Evolutionary conservation across 2,113 vertebrate species (phyloP).

Genomic region (Gopherus evgoodei): DNA sequence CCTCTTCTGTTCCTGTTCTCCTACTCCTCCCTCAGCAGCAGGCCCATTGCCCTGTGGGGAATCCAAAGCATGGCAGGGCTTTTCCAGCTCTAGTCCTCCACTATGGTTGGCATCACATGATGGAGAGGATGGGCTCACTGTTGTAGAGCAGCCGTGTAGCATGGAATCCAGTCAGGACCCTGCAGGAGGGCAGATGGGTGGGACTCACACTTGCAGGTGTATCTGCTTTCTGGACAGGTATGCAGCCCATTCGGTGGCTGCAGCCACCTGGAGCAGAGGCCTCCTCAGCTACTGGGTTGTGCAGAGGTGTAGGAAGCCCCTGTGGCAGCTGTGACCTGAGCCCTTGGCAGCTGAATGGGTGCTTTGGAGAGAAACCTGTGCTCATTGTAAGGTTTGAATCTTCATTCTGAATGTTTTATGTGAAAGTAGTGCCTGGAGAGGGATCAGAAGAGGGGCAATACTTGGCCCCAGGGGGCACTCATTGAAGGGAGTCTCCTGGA

Average conservation of each 20-base stretch:
- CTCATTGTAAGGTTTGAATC: too few relatives aligned
- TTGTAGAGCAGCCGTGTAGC: not conserved
- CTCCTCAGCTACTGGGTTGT: too few relatives aligned
- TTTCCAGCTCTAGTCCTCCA: not conserved
- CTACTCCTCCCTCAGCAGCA: too few relatives aligned
- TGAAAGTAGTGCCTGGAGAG: too few relatives aligned
- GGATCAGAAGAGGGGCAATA: not conserved
- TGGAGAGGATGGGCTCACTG: not conserved
- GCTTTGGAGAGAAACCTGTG: not conserved
- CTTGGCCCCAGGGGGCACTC: too few relatives aligned
- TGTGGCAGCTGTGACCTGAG: not conserved
- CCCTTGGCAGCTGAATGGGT: not conserved
- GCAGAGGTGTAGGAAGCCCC: not conserved
- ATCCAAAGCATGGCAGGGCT: not conserved
- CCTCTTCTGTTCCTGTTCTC: too few relatives aligned
- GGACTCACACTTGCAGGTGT: not conserved
- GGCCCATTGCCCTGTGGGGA: not conserved
- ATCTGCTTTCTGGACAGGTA: not conserved
- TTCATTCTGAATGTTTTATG: not conserved
- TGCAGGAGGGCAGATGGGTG: not conserved
- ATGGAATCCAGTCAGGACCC: not conserved
- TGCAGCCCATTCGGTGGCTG: not conserved
- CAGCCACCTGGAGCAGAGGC: not conserved
- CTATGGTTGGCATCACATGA: not conserved
- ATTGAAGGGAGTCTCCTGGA: too few relatives aligned